Evolutionary conservation across 1,140 invertebrate genomes (phyloP).

Genomic region (Bradynema listronoti): DNA sequence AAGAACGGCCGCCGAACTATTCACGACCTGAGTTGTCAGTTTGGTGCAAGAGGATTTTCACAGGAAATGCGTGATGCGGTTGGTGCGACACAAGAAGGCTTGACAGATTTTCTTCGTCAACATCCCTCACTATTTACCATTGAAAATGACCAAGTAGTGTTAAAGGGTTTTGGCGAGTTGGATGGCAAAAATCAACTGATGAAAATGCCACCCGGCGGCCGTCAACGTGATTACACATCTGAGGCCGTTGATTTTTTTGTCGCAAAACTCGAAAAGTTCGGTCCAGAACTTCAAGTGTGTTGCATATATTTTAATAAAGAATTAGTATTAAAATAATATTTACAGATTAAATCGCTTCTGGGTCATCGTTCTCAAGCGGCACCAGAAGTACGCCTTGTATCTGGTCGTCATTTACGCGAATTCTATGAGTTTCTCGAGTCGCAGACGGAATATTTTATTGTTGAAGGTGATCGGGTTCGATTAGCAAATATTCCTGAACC

Average conservation of each 20-base stretch:
- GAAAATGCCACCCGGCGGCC: constrained; percentile 60
- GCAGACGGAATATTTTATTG: constrained; percentile 77
- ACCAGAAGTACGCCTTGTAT: constrained; percentile 87
- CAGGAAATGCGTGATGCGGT: constrained; percentile 57
- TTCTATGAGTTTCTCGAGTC: constrained; percentile 81
- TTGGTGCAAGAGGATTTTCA: constrained; percentile 46
- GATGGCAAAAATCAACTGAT: constrained; percentile 57
- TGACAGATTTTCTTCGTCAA: constrained; percentile 77
- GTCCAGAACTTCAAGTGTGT: constrained; percentile 69
- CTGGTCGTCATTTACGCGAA: constrained; percentile 81
- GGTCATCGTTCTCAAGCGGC: constrained; percentile 87
- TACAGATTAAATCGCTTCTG: constrained; percentile 76
- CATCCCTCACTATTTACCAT: constrained; percentile 85
- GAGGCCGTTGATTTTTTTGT: constrained; percentile 91
- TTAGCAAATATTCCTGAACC: constrained; percentile 63
- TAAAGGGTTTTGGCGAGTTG: constrained; percentile 67
- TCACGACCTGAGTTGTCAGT: constrained; percentile 79
- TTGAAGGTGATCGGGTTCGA: constrained; percentile 75
- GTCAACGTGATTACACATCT: constrained; percentile 24
- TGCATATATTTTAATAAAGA: neutral
- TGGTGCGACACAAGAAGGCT: constrained; percentile 58
- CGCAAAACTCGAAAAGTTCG: constrained; percentile 79
- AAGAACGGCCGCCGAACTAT: constrained; percentile 74
- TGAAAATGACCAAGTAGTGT: constrained; percentile 75
- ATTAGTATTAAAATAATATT: neutral